Conservation (phyloP, 2,888 invertebrate species). For the Diogma glabrata region DNA sequence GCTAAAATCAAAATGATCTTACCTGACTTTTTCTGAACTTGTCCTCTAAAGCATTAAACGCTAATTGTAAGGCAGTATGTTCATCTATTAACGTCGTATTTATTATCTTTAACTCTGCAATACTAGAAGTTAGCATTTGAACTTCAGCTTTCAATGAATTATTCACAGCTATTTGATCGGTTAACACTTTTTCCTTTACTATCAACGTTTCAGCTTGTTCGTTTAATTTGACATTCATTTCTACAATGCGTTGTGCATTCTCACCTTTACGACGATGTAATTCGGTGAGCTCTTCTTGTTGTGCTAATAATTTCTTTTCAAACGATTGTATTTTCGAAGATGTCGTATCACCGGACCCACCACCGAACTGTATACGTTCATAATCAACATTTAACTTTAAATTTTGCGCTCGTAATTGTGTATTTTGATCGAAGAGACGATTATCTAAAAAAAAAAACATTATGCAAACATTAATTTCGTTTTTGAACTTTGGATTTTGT, state of each 20-base stretch:
- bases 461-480: too few species aligned
- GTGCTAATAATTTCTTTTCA: constrained; percentile 73
- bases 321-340: constrained; percentile 49
- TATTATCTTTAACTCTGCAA: constrained; percentile 64
- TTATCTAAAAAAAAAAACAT: constrained; percentile 51
- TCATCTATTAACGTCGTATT: constrained; percentile 89
- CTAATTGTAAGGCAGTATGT: constrained; percentile 86
- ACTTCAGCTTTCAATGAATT: constrained; percentile 60
- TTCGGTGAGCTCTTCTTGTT: constrained; percentile 89
- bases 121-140: constrained; percentile 55
- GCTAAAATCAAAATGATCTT: constrained; percentile 18
- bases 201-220: constrained; percentile 69
- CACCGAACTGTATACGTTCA: constrained; percentile 61
- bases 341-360: constrained; percentile 23
- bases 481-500: too few species aligned
- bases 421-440: constrained; percentile 71
- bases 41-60: constrained; percentile 80
- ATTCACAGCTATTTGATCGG: constrained; percentile 54
- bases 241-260: constrained; percentile 87
- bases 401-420: constrained; percentile 70
- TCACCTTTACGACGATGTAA: constrained; percentile 82
- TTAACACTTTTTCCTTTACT: constrained; percentile 59
- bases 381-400: constrained; percentile 74
- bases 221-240: constrained; percentile 72
- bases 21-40: constrained; percentile 75